These are phyloP conservation scores for Echinarachnius parma DNA, from an alignment of 53 echinoderm and acorn worm genomes.

Conservation along the genomic window DNA sequence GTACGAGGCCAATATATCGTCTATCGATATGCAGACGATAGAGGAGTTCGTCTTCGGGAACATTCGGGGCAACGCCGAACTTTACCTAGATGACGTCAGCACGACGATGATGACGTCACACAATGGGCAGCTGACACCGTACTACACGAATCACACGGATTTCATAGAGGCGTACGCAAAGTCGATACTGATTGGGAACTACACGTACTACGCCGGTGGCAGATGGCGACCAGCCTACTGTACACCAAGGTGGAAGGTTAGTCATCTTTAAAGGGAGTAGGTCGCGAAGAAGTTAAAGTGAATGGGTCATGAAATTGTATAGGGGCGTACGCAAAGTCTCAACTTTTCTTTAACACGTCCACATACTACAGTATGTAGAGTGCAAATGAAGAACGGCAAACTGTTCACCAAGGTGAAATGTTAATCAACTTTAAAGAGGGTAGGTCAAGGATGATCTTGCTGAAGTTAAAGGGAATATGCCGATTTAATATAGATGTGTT, in stretches of 20 bases:
- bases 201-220: conserved; percentile 39
- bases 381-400: too few species aligned
- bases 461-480: too few species aligned
- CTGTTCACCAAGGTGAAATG: too few species aligned
- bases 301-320: too few species aligned
- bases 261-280: too few species aligned
- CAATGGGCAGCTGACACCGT: conserved; percentile 1
- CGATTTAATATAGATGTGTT: too few species aligned
- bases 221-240: conserved; percentile 36
- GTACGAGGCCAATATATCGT: conserved; percentile 12
- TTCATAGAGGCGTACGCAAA: background rate
- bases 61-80: background rate
- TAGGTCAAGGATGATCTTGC: too few species aligned
- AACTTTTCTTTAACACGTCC: too few species aligned
- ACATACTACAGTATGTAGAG: too few species aligned
- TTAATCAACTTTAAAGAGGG: too few species aligned
- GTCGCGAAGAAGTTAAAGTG: too few species aligned
- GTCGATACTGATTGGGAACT: conserved; percentile 23
- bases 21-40: background rate
- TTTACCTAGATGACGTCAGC: conserved; percentile 6
- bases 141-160: conserved; percentile 11
- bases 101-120: conserved; percentile 8
- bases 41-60: conserved; percentile 25
- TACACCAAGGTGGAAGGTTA: conserved; percentile 46
- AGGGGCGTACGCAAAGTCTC: too few species aligned